Conservation (phyloP, 2,888 invertebrate species). For the Drosophila monieri region DNA sequence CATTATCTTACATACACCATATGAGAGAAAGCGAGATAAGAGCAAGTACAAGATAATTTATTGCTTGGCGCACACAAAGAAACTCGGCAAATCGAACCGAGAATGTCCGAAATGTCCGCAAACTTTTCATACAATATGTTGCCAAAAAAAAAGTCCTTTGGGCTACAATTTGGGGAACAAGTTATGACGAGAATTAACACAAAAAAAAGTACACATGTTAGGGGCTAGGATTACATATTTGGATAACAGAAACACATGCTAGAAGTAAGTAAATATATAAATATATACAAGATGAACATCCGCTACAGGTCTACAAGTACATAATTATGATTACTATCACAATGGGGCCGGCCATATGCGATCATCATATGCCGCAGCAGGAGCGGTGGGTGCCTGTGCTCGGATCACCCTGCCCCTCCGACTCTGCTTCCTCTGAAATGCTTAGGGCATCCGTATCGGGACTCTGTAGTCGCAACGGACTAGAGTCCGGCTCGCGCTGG, state of each 20-base stretch:
- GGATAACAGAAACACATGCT: conserved; percentile 36
- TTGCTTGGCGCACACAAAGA: conserved; percentile 37
- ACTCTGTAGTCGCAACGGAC: conserved; percentile 53
- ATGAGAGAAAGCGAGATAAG: not conserved
- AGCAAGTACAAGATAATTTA: conserved; percentile 32
- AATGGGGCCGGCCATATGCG: conserved; percentile 45
- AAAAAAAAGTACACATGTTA: conserved; percentile 11
- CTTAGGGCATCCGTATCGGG: conserved; percentile 40
- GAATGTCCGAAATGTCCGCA: conserved; percentile 8
- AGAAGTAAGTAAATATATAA: conserved; percentile 12
- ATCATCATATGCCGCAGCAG: conserved; percentile 63
- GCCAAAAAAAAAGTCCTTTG: conserved; percentile 12
- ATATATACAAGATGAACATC: conserved; percentile 53
- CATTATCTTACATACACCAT: not conserved
- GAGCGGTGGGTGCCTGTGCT: conserved; percentile 52
- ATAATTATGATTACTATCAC: conserved; percentile 63
- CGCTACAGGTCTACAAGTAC: conserved; percentile 61
- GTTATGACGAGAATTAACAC: conserved; percentile 20
- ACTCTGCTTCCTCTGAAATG: conserved; percentile 55
- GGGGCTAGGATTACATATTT: conserved; percentile 16
- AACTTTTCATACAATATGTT: conserved; percentile 11
- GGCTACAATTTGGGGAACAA: conserved; percentile 1
- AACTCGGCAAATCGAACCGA: conserved; percentile 2
- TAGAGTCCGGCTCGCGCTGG: conserved; percentile 47
- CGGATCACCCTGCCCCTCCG: conserved; percentile 8